Evolutionary conservation across 2,797 vertebrate species (phyloP).

Genomic region (Poeciliopsis paucimaculata): DNA sequence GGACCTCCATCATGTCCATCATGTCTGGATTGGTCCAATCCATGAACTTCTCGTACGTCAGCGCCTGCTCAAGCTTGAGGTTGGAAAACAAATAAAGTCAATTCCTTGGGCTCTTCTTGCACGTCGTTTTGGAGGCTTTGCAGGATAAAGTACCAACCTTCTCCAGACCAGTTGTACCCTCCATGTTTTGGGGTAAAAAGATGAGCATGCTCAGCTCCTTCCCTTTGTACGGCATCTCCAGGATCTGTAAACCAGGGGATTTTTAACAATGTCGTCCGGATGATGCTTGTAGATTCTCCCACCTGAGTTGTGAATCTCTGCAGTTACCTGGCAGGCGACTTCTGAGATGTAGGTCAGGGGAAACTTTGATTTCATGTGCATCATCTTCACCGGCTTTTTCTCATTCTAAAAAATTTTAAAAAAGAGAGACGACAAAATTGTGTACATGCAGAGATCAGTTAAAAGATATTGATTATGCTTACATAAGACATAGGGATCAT

Average conservation of each 20-base stretch:
- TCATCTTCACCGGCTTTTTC: slow-evolving; percentile 87
- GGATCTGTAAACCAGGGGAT: slow-evolving; percentile 60
- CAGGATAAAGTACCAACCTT: slow-evolving; percentile 66
- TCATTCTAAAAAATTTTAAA: slow-evolving; percentile 66
- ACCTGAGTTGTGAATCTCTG: not conserved
- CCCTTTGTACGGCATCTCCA: slow-evolving; percentile 87
- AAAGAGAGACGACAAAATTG: not conserved
- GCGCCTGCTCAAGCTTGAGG: slow-evolving; percentile 83
- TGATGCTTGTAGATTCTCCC: not conserved
- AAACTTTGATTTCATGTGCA: slow-evolving; percentile 80
- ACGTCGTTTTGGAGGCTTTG: not conserved
- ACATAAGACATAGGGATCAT: not conserved
- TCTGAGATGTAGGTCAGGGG: slow-evolving; percentile 76
- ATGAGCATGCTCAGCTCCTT: slow-evolving; percentile 88
- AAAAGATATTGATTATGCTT: not conserved
- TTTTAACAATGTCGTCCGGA: not conserved
- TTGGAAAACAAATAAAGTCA: not conserved
- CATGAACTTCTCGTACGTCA: slow-evolving; percentile 81
- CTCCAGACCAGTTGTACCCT: slow-evolving; percentile 84
- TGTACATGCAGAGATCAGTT: not conserved
- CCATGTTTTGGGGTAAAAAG: slow-evolving; percentile 81
- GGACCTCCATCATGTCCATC: slow-evolving; percentile 76
- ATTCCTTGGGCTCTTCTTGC: not conserved
- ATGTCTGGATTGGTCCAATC: slow-evolving; percentile 81
- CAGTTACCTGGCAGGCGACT: slow-evolving; percentile 66